Conservation (phyloP, 2,888 invertebrate genomes). For the Eledona agricola region DNA sequence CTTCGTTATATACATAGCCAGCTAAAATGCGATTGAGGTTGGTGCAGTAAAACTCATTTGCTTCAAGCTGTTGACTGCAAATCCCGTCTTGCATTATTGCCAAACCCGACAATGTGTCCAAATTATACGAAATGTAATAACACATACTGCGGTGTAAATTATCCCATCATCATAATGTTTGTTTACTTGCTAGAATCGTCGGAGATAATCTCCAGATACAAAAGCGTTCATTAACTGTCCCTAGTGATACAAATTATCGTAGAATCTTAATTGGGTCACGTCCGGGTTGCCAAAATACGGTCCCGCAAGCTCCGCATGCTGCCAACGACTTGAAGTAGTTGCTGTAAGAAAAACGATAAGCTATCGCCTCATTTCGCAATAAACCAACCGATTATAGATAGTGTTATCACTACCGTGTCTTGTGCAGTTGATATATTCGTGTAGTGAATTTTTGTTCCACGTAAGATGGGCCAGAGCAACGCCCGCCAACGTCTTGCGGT, state of each 20-base stretch:
- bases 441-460: too few relatives aligned
- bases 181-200: conserved; percentile 18
- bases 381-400: too few relatives aligned
- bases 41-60: conserved; percentile 17
- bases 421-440: too few relatives aligned
- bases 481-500: background rate
- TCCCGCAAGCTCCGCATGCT: background rate
- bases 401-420: too few relatives aligned
- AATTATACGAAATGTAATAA: conserved; percentile 21
- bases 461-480: conserved; percentile 19
- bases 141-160: conserved; percentile 12
- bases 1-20: too few relatives aligned
- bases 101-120: conserved; percentile 20
- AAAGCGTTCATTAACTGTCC: conserved; percentile 21
- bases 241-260: conserved; percentile 20
- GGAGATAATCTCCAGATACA: conserved; percentile 8
- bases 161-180: conserved; percentile 10
- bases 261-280: conserved; percentile 25
- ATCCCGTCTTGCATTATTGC: conserved; percentile 6
- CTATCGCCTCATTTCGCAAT: too few relatives aligned
- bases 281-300: conserved; percentile 7
- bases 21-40: too few relatives aligned
- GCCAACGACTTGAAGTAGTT: background rate
- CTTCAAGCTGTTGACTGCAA: conserved; percentile 6
- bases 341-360: background rate